phyloP scores from a whole-genome alignment of 2,113 vertebrate species.

The Coturnix japonica region DNA sequence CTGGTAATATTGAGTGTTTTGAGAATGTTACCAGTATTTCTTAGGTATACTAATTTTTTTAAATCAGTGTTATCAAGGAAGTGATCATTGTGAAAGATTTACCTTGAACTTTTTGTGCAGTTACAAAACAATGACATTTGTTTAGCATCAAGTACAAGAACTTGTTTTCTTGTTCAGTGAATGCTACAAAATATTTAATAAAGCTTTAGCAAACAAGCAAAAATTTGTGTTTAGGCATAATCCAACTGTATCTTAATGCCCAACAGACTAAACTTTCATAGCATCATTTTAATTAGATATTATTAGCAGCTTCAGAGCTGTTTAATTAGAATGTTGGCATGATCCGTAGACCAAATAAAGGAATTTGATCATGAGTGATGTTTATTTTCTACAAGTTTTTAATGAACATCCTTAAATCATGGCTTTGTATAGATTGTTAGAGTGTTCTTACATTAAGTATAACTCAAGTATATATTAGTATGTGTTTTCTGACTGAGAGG shows the following conservation, averaged over 20 bases:
- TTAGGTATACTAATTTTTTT: neutral
- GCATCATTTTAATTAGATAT: constrained; percentile 27
- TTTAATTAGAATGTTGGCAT: constrained; percentile 45
- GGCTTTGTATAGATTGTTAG: neutral
- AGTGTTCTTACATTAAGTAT: neutral
- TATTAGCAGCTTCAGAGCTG: constrained; percentile 19
- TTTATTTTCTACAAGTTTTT: neutral
- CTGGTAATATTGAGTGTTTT: neutral
- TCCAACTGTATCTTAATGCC: constrained; percentile 28
- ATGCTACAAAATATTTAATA: constrained; percentile 5
- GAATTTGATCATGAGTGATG: neutral
- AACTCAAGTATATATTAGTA: no score
- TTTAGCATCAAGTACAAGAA: constrained; percentile 31
- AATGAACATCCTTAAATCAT: neutral
- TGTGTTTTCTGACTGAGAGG: neutral
- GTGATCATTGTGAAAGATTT: constrained; percentile 13
- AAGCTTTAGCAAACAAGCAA: constrained; percentile 45
- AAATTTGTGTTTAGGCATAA: constrained; percentile 31
- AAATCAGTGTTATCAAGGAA: neutral
- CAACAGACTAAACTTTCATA: constrained; percentile 16
- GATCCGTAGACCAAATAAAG: constrained; percentile 13
- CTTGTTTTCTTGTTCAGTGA: constrained; percentile 9
- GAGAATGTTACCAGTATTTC: constrained; percentile 18
- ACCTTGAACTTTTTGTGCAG: constrained; percentile 35
- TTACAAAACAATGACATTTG: constrained; percentile 41